phyloP scores from a whole-genome alignment of 37 sponge, comb jelly and placozoan genomes.

The Dysidea cf. avara region DNA sequence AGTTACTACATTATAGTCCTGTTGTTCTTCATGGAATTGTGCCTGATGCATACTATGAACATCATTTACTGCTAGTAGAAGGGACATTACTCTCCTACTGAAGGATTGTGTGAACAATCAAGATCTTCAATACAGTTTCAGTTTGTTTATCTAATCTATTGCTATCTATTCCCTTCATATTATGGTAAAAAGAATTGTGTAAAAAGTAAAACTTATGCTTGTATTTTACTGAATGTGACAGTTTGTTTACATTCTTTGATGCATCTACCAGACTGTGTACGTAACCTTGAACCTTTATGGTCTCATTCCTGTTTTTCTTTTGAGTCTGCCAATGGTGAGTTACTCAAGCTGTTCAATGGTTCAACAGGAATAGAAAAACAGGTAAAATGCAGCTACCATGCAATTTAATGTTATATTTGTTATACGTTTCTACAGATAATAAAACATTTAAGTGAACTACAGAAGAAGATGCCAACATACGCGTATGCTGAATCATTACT shows the following conservation, averaged over 20 bases:
- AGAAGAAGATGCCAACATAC: no score
- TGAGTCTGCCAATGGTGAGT: constrained; percentile 17
- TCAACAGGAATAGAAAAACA: constrained; percentile 10
- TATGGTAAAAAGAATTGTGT: constrained; percentile 43
- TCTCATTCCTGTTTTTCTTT: constrained; percentile 15
- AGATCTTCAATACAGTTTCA: constrained; percentile 11
- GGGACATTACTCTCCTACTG: constrained; percentile 29
- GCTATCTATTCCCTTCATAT: constrained; percentile 7
- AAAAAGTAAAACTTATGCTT: no score
- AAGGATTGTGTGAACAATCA: constrained; percentile 17
- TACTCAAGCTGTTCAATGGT: constrained; percentile 9
- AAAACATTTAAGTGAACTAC: no score
- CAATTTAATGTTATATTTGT: no score
- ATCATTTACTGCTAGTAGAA: constrained; percentile 35
- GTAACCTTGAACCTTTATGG: constrained; percentile 18
- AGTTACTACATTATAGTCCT: constrained; percentile 33
- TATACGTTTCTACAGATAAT: no score
- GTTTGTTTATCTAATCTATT: constrained; percentile 21
- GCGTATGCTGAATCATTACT: no score
- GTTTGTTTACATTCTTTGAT: constrained; percentile 21
- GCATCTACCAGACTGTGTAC: constrained; percentile 36
- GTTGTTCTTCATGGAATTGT: constrained; percentile 25
- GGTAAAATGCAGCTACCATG: background rate
- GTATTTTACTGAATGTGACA: constrained; percentile 28
- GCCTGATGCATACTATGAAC: constrained; percentile 30